Conservation (phyloP, 2,888 invertebrate species). For the Ommatoiulus sabulosus region DNA sequence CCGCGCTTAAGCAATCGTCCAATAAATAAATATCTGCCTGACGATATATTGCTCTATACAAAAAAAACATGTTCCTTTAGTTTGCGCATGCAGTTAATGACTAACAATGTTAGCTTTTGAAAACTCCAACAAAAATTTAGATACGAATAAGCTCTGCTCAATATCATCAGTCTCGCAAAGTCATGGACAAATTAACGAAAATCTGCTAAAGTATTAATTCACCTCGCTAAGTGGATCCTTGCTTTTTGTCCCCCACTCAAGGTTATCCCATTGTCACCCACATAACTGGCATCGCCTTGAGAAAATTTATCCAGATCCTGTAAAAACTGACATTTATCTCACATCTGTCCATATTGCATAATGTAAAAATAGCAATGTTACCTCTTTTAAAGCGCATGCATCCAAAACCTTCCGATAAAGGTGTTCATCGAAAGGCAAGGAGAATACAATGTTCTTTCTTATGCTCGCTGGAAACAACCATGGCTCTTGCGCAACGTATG, state of each 20-base stretch:
- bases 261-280: constrained; percentile 73
- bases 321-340: too few relatives aligned
- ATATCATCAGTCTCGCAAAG: too few relatives aligned
- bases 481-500: constrained; percentile 78
- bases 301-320: constrained; percentile 64
- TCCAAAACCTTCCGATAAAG: constrained; percentile 72
- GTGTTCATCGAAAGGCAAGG: constrained; percentile 74
- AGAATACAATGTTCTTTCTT: constrained; percentile 93
- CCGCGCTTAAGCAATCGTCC: constrained; percentile 92
- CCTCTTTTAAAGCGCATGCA: constrained; percentile 53
- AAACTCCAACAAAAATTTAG: too few relatives aligned
- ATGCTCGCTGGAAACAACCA: constrained; percentile 83
- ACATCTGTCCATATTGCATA: too few relatives aligned
- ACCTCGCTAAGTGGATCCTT: constrained; percentile 71
- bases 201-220: too few relatives aligned
- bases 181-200: too few relatives aligned
- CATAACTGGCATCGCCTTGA: constrained; percentile 70
- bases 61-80: too few relatives aligned
- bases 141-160: too few relatives aligned
- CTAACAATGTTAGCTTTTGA: too few relatives aligned
- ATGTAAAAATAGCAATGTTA: background rate
- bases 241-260: constrained; percentile 73
- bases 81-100: too few relatives aligned
- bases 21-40: constrained; percentile 86
- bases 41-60: constrained; percentile 77